Evolutionary conservation across 2,113 vertebrate genomes (phyloP).

Genomic region (Phaetusa simplex): DNA sequence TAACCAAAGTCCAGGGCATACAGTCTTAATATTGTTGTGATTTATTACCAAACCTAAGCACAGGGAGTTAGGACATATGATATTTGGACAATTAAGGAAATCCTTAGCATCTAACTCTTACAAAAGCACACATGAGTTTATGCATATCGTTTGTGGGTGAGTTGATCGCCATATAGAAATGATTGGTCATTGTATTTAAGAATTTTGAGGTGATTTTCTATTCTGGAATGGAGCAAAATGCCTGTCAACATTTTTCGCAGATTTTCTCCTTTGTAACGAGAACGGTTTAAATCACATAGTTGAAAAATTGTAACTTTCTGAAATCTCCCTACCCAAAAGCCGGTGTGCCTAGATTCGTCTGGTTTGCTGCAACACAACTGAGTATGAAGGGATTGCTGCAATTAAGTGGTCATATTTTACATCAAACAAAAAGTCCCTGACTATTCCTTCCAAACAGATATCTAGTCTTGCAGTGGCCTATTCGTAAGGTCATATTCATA

Average conservation of each 20-base stretch:
- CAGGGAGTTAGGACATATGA: neutral
- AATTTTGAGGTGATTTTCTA: neutral
- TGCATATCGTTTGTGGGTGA: neutral
- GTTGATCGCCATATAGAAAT: neutral
- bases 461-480: neutral
- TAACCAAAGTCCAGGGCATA: neutral
- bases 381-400: neutral
- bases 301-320: neutral
- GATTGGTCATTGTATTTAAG: neutral
- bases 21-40: neutral
- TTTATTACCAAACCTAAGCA: neutral
- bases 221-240: neutral
- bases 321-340: neutral
- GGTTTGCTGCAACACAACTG: neutral
- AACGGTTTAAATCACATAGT: neutral
- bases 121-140: neutral
- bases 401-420: neutral
- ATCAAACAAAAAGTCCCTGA: neutral
- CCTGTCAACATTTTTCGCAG: neutral
- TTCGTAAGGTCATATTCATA: neutral
- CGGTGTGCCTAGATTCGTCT: neutral
- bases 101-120: neutral
- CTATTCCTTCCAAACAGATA: neutral
- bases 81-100: slow-evolving; percentile 30
- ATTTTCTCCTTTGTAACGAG: neutral